Base-by-base conservation (phyloP, 2,113 vertebrate genomes). In the Oenanthe melanoleuca region DNA sequence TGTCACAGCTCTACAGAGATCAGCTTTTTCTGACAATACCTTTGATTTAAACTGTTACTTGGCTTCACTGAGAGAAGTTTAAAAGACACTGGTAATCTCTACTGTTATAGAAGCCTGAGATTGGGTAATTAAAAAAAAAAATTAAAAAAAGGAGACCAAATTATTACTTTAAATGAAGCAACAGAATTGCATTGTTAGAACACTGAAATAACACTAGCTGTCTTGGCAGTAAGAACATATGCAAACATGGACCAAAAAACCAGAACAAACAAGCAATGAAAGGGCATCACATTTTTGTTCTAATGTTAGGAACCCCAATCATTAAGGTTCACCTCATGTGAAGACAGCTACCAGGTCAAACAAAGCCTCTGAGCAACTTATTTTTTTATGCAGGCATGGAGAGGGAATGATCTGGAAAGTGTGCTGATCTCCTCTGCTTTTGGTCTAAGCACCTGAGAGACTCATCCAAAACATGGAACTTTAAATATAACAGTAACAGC, bases 351-450 rank as follows among this genome's bases (percentile, higher is more conserved):
- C 59, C 7, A 64, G 18, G 26, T 56, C 31, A 78, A 77, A 88
- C 3, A 70, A 33, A 84, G 24, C 34, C 86, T 55, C n/a, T 85
- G 22, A 85, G 25, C 5, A 70, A 52, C 23, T 73, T 69, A 6
- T n/a, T n/a, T 78, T 75, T 57, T 60, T 55, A 44, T 0, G 3
- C 25, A 81, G 49, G 59, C 37, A 67, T 0, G 0, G 57, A 52
- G 29, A 69, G 21, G 18, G 37, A 72, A 13, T 11, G 7, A 73
- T 49, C 24, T 57, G 64, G 22, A 57, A 61, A 0, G 1, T 33
- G 12, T 5, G 26, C 25, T 70, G 59, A 47, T 66, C 45, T 69
- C 18, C 38, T 24, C 38, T 50, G 13, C 34, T 77, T 75, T 49
- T 26, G 50, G 26, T 21, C n/a, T 37, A 79, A 67, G 26, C 34